Evolutionary conservation across 2,113 vertebrate species (phyloP).

Genomic region (Lathamus discolor): DNA sequence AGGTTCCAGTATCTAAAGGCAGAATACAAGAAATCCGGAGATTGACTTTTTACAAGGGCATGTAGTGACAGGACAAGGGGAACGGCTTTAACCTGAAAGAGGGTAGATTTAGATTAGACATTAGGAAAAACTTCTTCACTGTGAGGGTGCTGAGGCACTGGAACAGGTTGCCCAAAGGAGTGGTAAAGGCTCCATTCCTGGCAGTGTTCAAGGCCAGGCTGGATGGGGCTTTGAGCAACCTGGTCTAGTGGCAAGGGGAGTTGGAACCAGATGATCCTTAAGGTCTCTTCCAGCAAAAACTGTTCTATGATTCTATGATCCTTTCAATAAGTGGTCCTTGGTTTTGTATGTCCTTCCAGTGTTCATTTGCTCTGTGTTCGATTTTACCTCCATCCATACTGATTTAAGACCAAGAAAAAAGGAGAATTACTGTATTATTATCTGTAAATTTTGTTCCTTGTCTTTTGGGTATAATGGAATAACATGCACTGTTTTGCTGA

Average conservation of each 20-base stretch:
- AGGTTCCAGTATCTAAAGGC: background rate
- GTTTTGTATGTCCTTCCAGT: background rate
- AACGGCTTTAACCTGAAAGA: background rate
- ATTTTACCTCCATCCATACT: background rate
- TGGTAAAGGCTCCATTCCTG: background rate
- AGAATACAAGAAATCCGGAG: background rate
- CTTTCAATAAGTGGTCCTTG: background rate
- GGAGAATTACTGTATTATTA: background rate
- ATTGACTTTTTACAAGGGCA: background rate
- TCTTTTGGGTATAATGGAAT: background rate
- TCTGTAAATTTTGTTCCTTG: background rate
- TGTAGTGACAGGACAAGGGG: background rate
- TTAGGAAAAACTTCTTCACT: background rate
- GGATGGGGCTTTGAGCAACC: background rate
- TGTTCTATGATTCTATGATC: background rate
- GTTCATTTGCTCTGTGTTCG: background rate
- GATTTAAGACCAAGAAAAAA: background rate
- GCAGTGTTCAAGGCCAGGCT: background rate
- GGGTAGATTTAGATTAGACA: background rate
- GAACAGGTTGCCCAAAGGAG: background rate
- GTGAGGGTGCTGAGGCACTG: background rate
- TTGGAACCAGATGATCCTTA: background rate
- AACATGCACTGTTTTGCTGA: background rate
- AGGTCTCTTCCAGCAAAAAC: background rate
- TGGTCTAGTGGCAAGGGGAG: background rate